Evolutionary conservation across 2,888 invertebrate species (phyloP), one percentile per base, ranked within the genome.

Genomic region (Meta bourneti): DNA sequence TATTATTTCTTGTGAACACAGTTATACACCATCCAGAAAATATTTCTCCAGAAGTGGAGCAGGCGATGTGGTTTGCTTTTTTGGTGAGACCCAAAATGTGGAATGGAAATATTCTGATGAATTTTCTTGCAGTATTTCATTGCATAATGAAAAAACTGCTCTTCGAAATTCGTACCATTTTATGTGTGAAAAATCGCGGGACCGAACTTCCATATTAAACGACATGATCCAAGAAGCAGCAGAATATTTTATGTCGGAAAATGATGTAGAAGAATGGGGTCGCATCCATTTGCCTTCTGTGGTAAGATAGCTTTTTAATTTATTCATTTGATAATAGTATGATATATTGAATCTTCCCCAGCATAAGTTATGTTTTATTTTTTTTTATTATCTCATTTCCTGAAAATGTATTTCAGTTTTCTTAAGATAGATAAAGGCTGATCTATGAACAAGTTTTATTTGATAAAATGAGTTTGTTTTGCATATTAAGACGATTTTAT

Each of bases 61-160:
- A 74, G 97, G 97, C 2, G 96, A 96, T 84, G 96, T 96, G 16
- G 96, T 97, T 48, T 96, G 79, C 93, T 94, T 93, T 71, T 94
- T 93, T 93, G 94, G 95, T 7, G 92, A 93, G 2, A 90, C 93
- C 7, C 93, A 94, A 78, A 72, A 77, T 81, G 71, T 90, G 6
- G 90, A 85, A 16, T 93, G 93, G 93, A 91, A 89, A 71, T 82
- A 83, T 8, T 90, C 75, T 19, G 79, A 92, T 69, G 84, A 90
- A 82, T 75, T 75, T 72, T 87, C 79, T 19, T 92, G 90, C 48
- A 70, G n/a, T 34, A 51, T 93, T 9, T 52, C 88, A 69, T 6
- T 74, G 13, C 90, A 89, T 61, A 87, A 85, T 70, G 88, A 91
- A 54, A 72, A 77, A 8, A 70, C 82, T 71, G 54, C 81, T 78